Percentiles rank a stretch among this genome's conserved stretches.
Conservation (phyloP, 2,888 invertebrate genomes). For the Nudaria mundana region DNA sequence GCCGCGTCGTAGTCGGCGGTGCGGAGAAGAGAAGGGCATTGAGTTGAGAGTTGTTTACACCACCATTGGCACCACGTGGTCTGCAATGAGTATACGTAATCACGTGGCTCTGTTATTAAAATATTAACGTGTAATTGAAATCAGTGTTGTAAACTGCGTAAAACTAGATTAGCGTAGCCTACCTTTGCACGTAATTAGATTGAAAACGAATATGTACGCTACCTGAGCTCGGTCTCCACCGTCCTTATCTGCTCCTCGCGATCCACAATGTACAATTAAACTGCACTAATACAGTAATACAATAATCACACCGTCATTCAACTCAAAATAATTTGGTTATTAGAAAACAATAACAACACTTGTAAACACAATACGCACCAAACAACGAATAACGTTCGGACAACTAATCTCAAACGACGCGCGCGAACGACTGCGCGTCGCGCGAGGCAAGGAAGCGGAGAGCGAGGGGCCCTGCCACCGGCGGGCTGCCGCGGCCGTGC, state of each 20-base stretch:
- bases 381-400: conserved; percentile 45
- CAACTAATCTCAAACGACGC: conserved; percentile 60
- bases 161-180: conserved; percentile 41
- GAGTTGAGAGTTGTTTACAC: conserved; percentile 63
- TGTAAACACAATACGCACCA: conserved; percentile 72
- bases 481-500: no score
- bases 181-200: conserved; percentile 54
- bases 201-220: conserved; percentile 65
- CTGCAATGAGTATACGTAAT: conserved; percentile 51
- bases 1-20: neutral
- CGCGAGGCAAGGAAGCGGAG: conserved; percentile 14
- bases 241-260: conserved; percentile 58
- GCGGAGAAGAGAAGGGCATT: conserved; percentile 47
- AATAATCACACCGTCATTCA: conserved; percentile 51
- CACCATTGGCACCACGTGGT: conserved; percentile 70
- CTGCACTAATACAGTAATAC: conserved; percentile 36
- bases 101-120: conserved; percentile 64
- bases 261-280: conserved; percentile 48
- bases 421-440: conserved; percentile 69
- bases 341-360: conserved; percentile 66
- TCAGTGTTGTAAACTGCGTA: conserved; percentile 35
- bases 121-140: conserved; percentile 40
- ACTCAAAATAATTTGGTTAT: conserved; percentile 48
- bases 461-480: conserved; percentile 47
- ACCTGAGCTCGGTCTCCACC: conserved; percentile 76